These are phyloP conservation scores for Thinocorus orbignyianus DNA, from an alignment of 2,113 vertebrate species.

Conservation along the genomic window DNA sequence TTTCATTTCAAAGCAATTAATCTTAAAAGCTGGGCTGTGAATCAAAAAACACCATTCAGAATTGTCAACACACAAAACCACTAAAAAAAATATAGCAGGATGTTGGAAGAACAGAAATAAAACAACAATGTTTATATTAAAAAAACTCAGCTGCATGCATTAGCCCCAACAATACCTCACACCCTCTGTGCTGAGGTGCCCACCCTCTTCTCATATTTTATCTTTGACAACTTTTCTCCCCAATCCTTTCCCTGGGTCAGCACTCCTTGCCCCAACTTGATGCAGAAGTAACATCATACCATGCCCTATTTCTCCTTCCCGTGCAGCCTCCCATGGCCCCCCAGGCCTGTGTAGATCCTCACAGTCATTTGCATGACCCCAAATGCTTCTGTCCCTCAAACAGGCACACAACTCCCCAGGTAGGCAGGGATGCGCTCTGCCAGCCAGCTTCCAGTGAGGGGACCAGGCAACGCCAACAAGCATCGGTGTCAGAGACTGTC, in stretches of 20 bases:
- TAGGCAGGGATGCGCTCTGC: fast-evolving
- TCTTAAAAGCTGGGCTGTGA: background rate
- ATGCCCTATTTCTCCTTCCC: background rate
- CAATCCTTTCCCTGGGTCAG: background rate
- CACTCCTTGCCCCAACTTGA: background rate
- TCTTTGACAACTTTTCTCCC: background rate
- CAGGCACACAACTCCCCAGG: fast-evolving
- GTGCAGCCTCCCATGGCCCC: fast-evolving
- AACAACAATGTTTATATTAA: fast-evolving
- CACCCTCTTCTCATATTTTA: background rate
- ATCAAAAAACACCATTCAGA: background rate
- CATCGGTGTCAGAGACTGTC: fast-evolving
- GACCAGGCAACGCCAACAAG: no score
- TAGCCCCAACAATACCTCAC: background rate
- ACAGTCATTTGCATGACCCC: background rate
- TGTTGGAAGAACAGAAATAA: background rate
- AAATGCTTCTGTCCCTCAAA: background rate
- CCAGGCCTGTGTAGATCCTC: background rate
- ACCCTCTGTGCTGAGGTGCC: background rate
- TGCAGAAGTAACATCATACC: background rate
- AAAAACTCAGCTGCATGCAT: background rate
- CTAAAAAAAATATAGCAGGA: background rate
- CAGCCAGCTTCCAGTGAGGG: background rate
- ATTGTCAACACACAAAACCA: background rate
- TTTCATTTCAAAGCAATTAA: background rate